Evolutionary conservation across 2,113 vertebrate species (phyloP).

Genomic region (Podocnemis expansa): DNA sequence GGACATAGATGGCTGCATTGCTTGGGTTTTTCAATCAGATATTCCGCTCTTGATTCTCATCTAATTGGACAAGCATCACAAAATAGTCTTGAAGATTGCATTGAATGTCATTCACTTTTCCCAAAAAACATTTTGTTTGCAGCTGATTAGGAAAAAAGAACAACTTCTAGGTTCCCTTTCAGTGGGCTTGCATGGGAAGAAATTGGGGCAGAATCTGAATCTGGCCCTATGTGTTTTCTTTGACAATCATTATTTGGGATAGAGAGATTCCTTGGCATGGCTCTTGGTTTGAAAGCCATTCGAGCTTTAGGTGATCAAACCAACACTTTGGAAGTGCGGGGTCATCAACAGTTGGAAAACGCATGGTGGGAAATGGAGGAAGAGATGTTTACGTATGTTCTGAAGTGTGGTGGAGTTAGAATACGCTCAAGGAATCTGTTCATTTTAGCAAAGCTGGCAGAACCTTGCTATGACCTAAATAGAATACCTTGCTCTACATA

Average conservation of each 20-base stretch:
- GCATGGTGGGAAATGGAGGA: conserved; percentile 29
- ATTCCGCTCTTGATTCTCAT: conserved; percentile 45
- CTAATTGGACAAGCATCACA: background rate
- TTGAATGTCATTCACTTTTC: background rate
- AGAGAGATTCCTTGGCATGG: background rate
- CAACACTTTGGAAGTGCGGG: conserved; percentile 53
- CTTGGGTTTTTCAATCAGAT: conserved; percentile 37
- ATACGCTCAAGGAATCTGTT: conserved; percentile 79
- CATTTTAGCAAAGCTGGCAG: conserved; percentile 84
- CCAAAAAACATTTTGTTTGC: conserved; percentile 15
- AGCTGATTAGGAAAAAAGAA: background rate
- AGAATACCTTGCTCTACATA: conserved; percentile 86
- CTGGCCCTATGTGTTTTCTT: background rate
- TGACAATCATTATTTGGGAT: background rate
- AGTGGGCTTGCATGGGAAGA: background rate
- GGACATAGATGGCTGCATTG: conserved; percentile 60
- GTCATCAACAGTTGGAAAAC: conserved; percentile 65
- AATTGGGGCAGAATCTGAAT: background rate
- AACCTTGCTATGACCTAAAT: conserved; percentile 86
- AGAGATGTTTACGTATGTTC: conserved; percentile 76
- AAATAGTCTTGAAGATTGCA: background rate
- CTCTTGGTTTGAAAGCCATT: conserved; percentile 49
- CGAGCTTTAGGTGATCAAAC: conserved; percentile 50
- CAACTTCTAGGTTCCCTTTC: background rate
- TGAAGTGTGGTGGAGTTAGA: conserved; percentile 73